A percentile compares a stretch with the other conserved stretches of the same genome.
phyloP scores from a whole-genome alignment of 2,888 invertebrate species.

The Dascillus cervinus region DNA sequence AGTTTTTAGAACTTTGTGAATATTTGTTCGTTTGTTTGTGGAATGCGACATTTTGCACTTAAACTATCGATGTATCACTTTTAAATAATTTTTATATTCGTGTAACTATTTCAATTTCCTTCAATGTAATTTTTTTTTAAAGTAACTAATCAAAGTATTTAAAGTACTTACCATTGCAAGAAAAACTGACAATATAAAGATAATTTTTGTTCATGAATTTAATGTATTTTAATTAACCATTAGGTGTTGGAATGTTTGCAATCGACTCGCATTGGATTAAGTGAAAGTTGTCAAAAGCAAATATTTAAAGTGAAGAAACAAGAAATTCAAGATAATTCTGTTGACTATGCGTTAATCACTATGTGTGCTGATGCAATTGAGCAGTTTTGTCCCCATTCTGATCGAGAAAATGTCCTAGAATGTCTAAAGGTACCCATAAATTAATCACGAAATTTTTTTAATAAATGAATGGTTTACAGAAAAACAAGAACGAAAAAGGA shows the following conservation, averaged over 20 bases:
- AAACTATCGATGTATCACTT: no score
- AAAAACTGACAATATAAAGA: no score
- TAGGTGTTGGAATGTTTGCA: constrained; percentile 78
- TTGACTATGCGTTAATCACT: constrained; percentile 77
- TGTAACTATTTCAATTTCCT: no score
- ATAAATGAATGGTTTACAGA: constrained; percentile 42
- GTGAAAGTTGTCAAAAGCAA: constrained; percentile 65
- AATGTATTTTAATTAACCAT: constrained; percentile 17
- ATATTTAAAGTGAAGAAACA: constrained; percentile 81
- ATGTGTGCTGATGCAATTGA: constrained; percentile 83
- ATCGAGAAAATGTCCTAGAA: constrained; percentile 60
- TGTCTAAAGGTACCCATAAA: constrained; percentile 60
- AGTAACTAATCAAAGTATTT: no score
- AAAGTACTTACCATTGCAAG: no score
- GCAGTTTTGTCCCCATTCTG: constrained; percentile 70
- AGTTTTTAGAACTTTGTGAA: no score
- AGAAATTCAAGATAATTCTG: constrained; percentile 77
- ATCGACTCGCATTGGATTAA: constrained; percentile 52
- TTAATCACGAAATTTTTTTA: background rate
- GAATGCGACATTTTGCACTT: no score
- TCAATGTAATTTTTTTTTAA: no score
- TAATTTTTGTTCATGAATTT: no score
- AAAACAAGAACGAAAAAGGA: constrained; percentile 63
- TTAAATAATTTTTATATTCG: no score
- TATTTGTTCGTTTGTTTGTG: no score